Conservation (phyloP, 2,797 vertebrate species). For the Mus caroli region DNA sequence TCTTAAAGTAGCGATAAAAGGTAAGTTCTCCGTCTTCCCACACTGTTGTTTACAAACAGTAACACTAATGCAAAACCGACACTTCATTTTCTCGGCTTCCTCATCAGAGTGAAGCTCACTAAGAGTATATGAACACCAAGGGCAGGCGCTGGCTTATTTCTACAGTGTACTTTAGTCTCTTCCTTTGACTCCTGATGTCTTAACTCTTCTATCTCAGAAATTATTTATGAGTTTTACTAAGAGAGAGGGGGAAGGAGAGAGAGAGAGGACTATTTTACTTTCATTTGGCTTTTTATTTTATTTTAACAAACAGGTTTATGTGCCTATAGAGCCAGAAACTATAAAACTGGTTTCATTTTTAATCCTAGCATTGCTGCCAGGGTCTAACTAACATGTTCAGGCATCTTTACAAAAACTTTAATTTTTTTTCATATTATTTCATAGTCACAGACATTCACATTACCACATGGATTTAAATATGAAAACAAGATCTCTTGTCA, state of each 20-base stretch:
- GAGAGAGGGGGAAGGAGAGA: neutral
- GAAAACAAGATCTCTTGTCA: slow-evolving; percentile 15
- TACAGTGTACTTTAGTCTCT: neutral
- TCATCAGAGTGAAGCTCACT: slow-evolving; percentile 31
- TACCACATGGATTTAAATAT: slow-evolving; percentile 43
- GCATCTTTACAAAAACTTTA: slow-evolving; percentile 55
- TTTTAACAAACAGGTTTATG: neutral
- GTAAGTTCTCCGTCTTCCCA: neutral
- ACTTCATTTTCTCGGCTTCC: neutral
- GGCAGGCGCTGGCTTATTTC: neutral
- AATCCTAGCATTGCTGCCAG: slow-evolving; percentile 41
- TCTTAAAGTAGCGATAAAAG: slow-evolving; percentile 29
- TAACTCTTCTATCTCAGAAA: neutral
- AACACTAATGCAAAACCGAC: neutral
- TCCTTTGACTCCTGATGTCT: neutral
- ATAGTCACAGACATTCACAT: slow-evolving; percentile 43
- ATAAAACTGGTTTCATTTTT: slow-evolving; percentile 34
- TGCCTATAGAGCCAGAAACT: slow-evolving; percentile 51
- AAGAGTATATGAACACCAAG: neutral
- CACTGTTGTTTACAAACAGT: neutral
- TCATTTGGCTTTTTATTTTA: slow-evolving; percentile 21
- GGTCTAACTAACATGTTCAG: slow-evolving; percentile 41
- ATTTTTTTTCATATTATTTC: slow-evolving; percentile 44
- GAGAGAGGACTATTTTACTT: neutral
- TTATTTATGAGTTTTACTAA: neutral